Percentiles rank a stretch among this genome's conserved stretches.
Conservation (phyloP, 2,113 vertebrate genomes). For the Catharus fuscescens region DNA sequence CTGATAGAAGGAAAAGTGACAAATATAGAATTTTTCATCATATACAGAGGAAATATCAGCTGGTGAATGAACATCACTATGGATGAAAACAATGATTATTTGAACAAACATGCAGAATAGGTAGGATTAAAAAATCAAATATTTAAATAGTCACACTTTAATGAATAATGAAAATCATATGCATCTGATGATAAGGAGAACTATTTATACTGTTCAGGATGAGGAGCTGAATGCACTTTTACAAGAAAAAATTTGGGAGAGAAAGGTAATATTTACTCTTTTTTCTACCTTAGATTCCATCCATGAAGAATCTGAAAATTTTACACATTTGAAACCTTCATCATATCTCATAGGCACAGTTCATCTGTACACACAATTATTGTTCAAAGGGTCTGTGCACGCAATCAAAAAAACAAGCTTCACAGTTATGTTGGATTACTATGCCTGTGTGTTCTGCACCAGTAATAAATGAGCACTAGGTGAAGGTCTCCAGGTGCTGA, state of each 20-base stretch:
- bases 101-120: background rate
- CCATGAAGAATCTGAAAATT: background rate
- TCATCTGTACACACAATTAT: background rate
- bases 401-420: background rate
- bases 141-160: background rate
- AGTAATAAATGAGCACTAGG: background rate
- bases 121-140: background rate
- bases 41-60: background rate
- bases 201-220: background rate
- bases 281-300: background rate
- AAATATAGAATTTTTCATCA: rapidly evolving
- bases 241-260: background rate
- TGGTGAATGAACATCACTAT: background rate
- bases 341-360: rapidly evolving
- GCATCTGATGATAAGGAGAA: background rate
- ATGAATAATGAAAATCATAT: background rate
- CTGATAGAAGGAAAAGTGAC: background rate
- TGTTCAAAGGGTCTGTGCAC: background rate
- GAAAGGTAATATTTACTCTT: background rate
- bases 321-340: background rate
- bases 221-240: background rate
- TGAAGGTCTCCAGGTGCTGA: background rate
- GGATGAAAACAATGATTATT: background rate
- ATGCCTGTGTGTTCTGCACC: rapidly evolving
- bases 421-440: background rate